Conservation (phyloP, 2,113 vertebrate species). For the Oryctolagus cuniculus region DNA sequence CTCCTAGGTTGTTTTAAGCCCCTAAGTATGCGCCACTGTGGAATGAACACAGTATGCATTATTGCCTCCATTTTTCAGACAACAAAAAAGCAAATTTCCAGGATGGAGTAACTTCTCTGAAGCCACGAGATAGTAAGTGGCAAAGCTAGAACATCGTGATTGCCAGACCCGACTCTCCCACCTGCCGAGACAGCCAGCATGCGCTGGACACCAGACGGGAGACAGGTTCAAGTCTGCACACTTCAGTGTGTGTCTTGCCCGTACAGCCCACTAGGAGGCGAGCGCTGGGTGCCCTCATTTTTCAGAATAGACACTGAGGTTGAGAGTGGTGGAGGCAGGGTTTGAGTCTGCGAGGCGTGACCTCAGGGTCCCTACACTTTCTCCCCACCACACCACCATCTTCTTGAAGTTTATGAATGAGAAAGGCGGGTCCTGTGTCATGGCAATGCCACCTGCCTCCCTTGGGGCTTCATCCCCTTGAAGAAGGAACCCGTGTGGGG, state of each 20-base stretch:
- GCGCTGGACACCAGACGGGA: background rate
- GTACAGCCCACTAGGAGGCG: background rate
- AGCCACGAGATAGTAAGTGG: background rate
- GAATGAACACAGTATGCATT: background rate
- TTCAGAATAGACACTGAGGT: background rate
- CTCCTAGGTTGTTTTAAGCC: background rate
- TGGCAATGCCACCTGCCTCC: background rate
- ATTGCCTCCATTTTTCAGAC: background rate
- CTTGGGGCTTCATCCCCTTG: background rate
- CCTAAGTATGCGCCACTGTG: background rate
- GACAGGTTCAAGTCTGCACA: background rate
- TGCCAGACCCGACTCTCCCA: background rate
- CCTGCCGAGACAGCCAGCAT: background rate
- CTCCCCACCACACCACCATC: background rate
- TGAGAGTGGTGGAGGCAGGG: background rate
- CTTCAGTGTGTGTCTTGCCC: background rate
- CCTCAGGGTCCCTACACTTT: no score
- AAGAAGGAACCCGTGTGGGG: background rate
- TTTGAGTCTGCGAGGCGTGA: background rate
- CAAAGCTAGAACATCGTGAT: background rate
- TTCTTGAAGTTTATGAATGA: background rate
- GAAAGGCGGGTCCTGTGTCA: no score
- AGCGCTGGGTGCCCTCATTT: background rate
- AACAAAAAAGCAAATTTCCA: constrained; percentile 9
- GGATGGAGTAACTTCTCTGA: background rate